phyloP scores from a whole-genome alignment of 2,113 vertebrate genomes.

The Octodon degus region DNA sequence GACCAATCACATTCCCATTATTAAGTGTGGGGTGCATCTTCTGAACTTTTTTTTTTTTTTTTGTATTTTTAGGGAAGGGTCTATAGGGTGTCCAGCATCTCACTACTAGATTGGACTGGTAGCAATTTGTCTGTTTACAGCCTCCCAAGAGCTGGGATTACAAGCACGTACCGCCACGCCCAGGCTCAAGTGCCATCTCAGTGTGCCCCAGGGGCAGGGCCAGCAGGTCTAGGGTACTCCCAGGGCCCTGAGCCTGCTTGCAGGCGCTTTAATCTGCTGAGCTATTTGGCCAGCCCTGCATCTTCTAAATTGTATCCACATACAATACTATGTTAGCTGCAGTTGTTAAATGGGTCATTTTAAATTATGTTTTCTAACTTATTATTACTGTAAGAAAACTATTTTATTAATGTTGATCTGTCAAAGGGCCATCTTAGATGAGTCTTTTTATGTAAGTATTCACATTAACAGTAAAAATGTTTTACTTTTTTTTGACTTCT shows the following conservation, averaged over 20 bases:
- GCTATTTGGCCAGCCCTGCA: not conserved
- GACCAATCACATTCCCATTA: not conserved
- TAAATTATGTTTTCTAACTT: not conserved
- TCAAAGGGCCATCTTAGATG: not conserved
- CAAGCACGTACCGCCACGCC: too few relatives aligned
- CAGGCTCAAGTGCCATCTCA: too few relatives aligned
- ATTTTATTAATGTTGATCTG: not conserved
- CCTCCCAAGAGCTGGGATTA: too few relatives aligned
- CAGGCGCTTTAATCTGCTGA: too few relatives aligned
- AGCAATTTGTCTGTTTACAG: too few relatives aligned
- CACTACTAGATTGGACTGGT: too few relatives aligned
- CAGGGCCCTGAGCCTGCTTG: too few relatives aligned
- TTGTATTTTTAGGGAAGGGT: too few relatives aligned
- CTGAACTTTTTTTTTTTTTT: not conserved
- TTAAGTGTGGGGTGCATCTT: not conserved
- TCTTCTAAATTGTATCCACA: slow-evolving; percentile 7
- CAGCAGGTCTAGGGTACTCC: too few relatives aligned
- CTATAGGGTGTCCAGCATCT: too few relatives aligned
- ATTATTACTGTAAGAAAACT: slow-evolving; percentile 5
- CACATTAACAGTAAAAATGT: not conserved
- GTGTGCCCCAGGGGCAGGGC: too few relatives aligned
- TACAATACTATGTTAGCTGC: not conserved
- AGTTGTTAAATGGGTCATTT: not conserved
- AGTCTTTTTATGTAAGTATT: not conserved
- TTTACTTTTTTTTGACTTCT: not conserved